Conservation (phyloP, 2,888 invertebrate genomes). For the Euplexia lucipara region DNA sequence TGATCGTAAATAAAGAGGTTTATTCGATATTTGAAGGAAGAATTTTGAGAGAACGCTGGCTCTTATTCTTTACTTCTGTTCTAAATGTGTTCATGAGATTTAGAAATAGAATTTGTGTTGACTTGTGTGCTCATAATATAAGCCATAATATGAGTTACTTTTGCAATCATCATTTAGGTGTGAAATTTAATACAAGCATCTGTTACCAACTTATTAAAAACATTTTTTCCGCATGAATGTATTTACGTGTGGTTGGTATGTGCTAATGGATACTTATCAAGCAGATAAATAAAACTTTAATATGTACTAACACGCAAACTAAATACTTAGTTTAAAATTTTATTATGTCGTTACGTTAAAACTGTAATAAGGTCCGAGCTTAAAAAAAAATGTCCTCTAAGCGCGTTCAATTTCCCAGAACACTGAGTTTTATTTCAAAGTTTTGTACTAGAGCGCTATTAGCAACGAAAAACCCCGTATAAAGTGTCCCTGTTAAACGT, state of each 20-base stretch:
- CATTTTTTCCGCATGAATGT: background rate
- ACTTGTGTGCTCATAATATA: conserved; percentile 9
- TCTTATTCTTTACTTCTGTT: conserved; percentile 15
- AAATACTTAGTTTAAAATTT: conserved; percentile 38
- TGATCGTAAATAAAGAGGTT: conserved; percentile 59
- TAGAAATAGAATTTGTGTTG: conserved; percentile 5
- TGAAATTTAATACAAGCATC: no score
- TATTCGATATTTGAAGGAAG: conserved; percentile 43
- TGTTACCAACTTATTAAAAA: conserved; percentile 11
- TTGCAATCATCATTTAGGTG: background rate
- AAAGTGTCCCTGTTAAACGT: conserved; percentile 68
- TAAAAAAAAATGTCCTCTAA: conserved; percentile 34
- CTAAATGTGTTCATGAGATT: conserved; percentile 24
- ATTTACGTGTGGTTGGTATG: background rate
- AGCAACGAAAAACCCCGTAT: conserved; percentile 64
- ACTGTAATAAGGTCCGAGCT: conserved; percentile 32
- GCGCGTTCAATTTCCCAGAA: conserved; percentile 51
- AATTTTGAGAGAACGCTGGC: conserved; percentile 10
- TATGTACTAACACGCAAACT: conserved; percentile 18
- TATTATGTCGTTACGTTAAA: conserved; percentile 41
- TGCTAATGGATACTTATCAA: conserved; percentile 26
- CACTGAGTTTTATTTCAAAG: conserved; percentile 62
- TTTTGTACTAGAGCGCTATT: conserved; percentile 63
- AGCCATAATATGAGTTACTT: background rate
- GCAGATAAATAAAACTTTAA: conserved; percentile 22